Conservation (phyloP, 2,888 invertebrate species). For the Mactromeris polynyma region DNA sequence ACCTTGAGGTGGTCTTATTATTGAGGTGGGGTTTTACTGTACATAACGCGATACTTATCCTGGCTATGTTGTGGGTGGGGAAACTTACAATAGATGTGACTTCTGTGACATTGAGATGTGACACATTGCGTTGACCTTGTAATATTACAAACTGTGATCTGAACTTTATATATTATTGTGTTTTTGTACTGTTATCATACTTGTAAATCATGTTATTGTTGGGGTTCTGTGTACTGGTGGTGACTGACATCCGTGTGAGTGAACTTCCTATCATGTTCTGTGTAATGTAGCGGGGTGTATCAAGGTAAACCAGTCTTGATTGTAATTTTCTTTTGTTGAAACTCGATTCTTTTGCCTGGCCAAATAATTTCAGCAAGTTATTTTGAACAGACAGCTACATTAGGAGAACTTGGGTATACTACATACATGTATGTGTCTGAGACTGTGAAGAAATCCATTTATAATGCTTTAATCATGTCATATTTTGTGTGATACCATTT, state of each 20-base stretch:
- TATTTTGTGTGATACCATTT: too few relatives aligned
- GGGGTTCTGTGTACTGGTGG: neutral
- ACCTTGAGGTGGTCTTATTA: too few relatives aligned
- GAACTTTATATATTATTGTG: neutral
- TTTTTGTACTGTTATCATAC: neutral
- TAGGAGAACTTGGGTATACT: too few relatives aligned
- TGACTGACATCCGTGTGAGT: neutral
- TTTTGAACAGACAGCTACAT: neutral
- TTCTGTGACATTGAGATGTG: neutral
- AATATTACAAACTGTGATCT: constrained; percentile 8
- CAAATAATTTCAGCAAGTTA: neutral
- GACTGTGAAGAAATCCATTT: neutral
- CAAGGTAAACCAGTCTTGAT: too few relatives aligned
- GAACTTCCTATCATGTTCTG: too few relatives aligned
- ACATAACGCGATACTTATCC: too few relatives aligned
- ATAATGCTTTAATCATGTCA: neutral
- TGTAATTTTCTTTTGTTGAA: too few relatives aligned
- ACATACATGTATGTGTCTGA: neutral
- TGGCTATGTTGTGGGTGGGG: too few relatives aligned
- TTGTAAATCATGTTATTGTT: constrained; percentile 4
- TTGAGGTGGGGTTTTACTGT: too few relatives aligned
- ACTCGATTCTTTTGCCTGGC: too few relatives aligned
- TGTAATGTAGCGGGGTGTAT: too few relatives aligned
- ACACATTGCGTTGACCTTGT: neutral
- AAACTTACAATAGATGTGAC: too few relatives aligned